Evolutionary conservation across 1,140 invertebrate species (phyloP).

Genomic region (Ceratosolen fusciceps): DNA sequence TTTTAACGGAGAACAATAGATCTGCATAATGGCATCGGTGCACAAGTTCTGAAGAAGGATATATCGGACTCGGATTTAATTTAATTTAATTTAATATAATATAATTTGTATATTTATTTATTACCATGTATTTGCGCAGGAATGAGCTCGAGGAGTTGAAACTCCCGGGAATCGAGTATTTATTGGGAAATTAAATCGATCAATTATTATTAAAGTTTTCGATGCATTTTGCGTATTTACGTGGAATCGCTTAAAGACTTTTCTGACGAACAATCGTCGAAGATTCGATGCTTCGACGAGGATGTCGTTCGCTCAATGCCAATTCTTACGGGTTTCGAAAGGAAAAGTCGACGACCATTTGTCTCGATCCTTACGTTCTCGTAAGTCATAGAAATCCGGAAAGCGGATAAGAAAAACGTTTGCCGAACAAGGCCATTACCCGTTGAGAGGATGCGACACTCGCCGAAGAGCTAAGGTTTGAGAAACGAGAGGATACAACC

Average conservation of each 20-base stretch:
- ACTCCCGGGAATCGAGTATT: too few species aligned
- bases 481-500: background rate
- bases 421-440: background rate
- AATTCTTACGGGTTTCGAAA: too few species aligned
- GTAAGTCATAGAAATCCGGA: background rate
- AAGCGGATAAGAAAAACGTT: background rate
- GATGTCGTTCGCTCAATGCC: too few species aligned
- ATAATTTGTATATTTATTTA: too few species aligned
- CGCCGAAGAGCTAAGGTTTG: background rate
- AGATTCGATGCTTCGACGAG: too few species aligned
- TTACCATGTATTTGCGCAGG: too few species aligned
- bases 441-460: background rate
- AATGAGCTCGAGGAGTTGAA: too few species aligned
- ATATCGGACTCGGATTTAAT: background rate
- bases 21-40: background rate
- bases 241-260: too few species aligned
- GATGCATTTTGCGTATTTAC: too few species aligned
- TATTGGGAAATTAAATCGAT: too few species aligned
- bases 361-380: background rate
- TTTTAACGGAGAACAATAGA: background rate
- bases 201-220: too few species aligned
- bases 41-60: background rate
- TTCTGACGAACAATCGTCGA: too few species aligned
- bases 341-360: background rate
- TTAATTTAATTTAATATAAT: constrained; percentile 12